Evolutionary conservation across 2,113 vertebrate genomes (phyloP), one percentile per base, ranked within the genome.

Genomic region (Heterochromis multidens): DNA sequence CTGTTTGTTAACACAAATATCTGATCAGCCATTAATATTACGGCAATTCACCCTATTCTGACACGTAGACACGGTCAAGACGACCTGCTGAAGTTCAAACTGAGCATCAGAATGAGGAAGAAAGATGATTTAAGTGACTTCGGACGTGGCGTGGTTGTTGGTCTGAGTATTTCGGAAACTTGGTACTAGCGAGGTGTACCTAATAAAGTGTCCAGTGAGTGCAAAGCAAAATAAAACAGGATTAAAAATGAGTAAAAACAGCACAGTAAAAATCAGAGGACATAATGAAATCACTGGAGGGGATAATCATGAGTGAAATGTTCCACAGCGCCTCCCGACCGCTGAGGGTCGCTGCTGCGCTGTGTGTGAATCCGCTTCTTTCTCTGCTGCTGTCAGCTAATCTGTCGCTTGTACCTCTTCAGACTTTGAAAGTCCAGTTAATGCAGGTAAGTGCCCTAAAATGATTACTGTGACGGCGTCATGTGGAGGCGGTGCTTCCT

Each of bases 391-490:
- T 54, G 72, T 86, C 81, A 78, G 67, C 37, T 52, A 1, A 52
- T 70, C 37, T 6, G 37, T 3, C 0, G 8, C 61, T 78, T 56
- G 9, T 74, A 70, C 61, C 7, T 37, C 31, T 80, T 46, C 57
- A 84, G 54, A 88, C 79, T 78, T 81, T 86, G 10, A 83, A 67
- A 80, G 79, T 88, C 33, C 58, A 43, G 9, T 92, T 87, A 63
- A 95, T 94, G 95, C 92, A 94, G 93, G 95, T 90, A 63, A 89
- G 93, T 11, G 61, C 16, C 29, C 72, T 88, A 79, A 79, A 33
- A 21, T 8, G 2, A 23, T 5, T 27, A 19, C 9, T 17, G 17
- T 21, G 1, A 0, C 7, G 2, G 62, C 6, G 6, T 37, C 9
- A 29, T 72, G 70, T n/a, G 65, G 11, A 86, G 43, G 65, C 23